Base-by-base conservation (phyloP, 2,797 vertebrate species). In the Nothura maculosa region DNA sequence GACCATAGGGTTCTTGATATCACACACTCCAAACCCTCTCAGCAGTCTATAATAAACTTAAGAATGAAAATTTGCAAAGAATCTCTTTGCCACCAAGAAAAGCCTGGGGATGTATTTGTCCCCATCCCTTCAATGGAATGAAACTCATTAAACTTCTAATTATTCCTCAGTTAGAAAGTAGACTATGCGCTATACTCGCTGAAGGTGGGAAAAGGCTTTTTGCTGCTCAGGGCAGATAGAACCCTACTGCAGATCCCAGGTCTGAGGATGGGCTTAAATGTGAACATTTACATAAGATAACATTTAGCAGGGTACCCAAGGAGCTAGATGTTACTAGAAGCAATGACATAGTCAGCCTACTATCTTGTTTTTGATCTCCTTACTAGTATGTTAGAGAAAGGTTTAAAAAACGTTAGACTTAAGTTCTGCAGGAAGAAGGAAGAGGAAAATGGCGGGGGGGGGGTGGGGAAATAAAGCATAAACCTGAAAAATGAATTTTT, bases 221-320 rank as follows among this genome's bases (percentile, higher is more conserved):
- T 68, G 25, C 4, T 67, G 21, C 82, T 66, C 1, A 1, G 18
- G 68, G 30, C 20, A 87, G 54, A 28, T 25, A 2, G 48, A 63
- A 34, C 27, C 81, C 63, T 83, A 77, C 30, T 62, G 68, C 48
- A 64, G 38, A 10, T 7, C 69, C 16, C 8, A 22, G 15, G 25
- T 25, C 57, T 64, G 67, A 22, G 82, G 8, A 16, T 6, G 50
- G 14, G 8, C 34, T 19, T 57, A 83, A 48, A 11, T 0, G 6
- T 5, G 3, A 78, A 30, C 3, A 24, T 78, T 45, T 68, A 66
- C 50, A 54, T 12, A 62, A 81, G 15, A 38, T 0, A 0, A 0
- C 15, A 30, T 17, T 54, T 57, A 64, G 17, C 27, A 45, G 67
- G 15, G 12, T 66, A n/a, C 28, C 48, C 64, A 55, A 28, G 38